Evolutionary conservation across 2,797 vertebrate genomes (phyloP).

Genomic region (Myotis myotis): DNA sequence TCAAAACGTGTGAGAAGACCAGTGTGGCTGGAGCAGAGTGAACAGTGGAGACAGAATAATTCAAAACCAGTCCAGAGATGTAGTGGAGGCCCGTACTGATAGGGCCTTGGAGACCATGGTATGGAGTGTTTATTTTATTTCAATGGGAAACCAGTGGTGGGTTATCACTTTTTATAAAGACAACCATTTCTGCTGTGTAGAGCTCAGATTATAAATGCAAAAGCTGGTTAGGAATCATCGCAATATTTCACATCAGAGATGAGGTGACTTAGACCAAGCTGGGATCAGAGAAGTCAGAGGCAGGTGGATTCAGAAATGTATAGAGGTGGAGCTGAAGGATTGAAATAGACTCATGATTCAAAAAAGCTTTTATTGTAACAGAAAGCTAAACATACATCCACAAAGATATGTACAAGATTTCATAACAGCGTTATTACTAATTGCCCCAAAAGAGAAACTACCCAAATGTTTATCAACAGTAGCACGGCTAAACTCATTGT

Average conservation of each 20-base stretch:
- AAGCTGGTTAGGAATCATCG: neutral
- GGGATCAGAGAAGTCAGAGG: neutral
- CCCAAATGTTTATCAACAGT: neutral
- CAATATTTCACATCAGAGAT: neutral
- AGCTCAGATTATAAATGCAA: neutral
- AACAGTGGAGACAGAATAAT: neutral
- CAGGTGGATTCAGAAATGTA: neutral
- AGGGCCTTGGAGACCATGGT: neutral
- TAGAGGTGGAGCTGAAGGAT: neutral
- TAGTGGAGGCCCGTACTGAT: neutral
- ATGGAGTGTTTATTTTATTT: neutral
- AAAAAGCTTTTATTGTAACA: neutral
- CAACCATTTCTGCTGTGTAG: neutral
- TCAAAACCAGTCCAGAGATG: neutral
- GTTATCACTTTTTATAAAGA: neutral
- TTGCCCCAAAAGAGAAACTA: neutral
- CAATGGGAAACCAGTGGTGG: neutral
- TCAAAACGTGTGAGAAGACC: neutral
- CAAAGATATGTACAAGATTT: neutral
- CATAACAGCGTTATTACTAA: neutral
- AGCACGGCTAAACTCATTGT: neutral
- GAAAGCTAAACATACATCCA: neutral
- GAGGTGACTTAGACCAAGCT: neutral
- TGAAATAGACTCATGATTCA: neutral
- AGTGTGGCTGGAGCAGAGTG: neutral